phyloP scores from a whole-genome alignment of 2,797 vertebrate genomes.

The Ptychobarbus kaznakovi region DNA sequence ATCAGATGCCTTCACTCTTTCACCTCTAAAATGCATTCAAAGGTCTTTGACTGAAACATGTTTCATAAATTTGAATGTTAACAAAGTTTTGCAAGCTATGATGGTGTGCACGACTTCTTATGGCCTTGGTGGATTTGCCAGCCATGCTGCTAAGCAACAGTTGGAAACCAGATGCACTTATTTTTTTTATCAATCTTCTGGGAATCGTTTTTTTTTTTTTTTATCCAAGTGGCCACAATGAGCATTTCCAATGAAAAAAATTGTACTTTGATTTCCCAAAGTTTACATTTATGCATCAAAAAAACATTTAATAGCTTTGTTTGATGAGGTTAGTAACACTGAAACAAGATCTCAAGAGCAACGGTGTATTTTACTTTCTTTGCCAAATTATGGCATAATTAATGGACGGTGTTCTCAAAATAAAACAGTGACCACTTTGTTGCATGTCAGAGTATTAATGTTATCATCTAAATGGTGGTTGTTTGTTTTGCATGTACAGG shows the following conservation, averaged over 20 bases:
- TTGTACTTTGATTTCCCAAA: background rate
- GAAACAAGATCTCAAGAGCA: background rate
- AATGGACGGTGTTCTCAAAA: background rate
- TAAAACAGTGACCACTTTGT: background rate
- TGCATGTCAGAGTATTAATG: background rate
- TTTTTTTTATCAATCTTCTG: background rate
- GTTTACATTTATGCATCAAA: background rate
- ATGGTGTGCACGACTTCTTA: background rate
- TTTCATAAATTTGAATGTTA: background rate
- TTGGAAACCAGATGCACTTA: background rate
- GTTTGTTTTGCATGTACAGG: background rate
- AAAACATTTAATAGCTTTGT: background rate
- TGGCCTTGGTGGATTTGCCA: background rate
- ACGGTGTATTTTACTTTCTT: background rate
- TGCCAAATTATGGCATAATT: background rate
- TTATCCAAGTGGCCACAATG: background rate
- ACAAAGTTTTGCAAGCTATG: background rate
- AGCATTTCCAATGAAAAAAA: background rate
- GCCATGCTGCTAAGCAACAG: conserved; percentile 14
- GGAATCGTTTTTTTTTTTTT: background rate
- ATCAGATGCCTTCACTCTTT: background rate
- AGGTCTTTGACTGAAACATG: background rate
- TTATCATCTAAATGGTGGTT: background rate
- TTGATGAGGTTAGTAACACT: background rate
- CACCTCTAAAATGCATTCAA: background rate